Evolutionary conservation across 2,888 invertebrate genomes (phyloP).

Genomic region (Polydrusus cervinus): DNA sequence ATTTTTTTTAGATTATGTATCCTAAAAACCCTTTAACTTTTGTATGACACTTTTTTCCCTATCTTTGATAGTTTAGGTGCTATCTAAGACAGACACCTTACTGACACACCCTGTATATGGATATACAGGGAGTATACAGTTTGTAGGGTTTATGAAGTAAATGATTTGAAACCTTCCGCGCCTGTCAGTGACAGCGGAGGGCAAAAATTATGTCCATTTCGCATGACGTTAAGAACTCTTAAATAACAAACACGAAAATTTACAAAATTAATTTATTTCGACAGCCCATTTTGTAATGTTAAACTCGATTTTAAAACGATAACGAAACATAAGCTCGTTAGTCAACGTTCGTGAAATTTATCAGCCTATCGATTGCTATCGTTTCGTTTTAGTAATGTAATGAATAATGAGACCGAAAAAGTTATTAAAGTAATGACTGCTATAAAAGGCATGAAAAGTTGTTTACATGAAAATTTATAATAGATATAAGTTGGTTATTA

Average conservation of each 20-base stretch:
- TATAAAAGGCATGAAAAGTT: slow-evolving; percentile 50
- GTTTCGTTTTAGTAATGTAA: slow-evolving; percentile 19
- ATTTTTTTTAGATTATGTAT: no score
- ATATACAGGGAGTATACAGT: no score
- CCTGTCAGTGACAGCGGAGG: no score
- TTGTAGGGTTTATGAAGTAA: no score
- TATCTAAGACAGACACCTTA: no score
- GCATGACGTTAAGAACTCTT: no score
- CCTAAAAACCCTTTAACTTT: no score
- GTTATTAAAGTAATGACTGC: slow-evolving; percentile 47
- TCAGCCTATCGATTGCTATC: slow-evolving; percentile 50
- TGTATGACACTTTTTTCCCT: no score
- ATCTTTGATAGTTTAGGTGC: no score
- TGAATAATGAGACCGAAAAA: slow-evolving; percentile 42
- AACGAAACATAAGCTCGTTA: slow-evolving; percentile 16
- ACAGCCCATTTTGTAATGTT: not conserved
- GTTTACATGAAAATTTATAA: slow-evolving; percentile 52
- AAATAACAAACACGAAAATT: slow-evolving; percentile 6
- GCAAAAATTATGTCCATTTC: no score
- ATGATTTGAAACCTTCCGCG: no score
- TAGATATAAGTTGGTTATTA: slow-evolving; percentile 49
- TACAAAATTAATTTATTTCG: slow-evolving; percentile 1
- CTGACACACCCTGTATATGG: no score
- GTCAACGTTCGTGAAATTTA: slow-evolving; percentile 30
- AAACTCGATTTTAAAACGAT: slow-evolving; percentile 20